phyloP scores from a whole-genome alignment of 2,888 invertebrate genomes.

The Caenorhabditis panamensis region DNA sequence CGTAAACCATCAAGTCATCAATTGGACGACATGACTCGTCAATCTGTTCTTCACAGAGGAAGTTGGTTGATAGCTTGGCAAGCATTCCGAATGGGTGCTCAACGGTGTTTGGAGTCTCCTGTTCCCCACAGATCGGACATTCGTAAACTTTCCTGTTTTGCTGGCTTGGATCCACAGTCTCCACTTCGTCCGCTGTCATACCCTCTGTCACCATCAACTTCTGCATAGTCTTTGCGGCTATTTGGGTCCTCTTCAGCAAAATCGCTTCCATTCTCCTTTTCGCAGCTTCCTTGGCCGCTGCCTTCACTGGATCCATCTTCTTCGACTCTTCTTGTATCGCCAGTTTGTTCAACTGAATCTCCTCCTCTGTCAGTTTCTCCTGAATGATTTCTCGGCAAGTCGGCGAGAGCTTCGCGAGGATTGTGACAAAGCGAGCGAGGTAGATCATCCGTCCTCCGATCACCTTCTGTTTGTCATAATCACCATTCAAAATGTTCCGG shows the following conservation, averaged over 20 bases:
- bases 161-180: slow-evolving; percentile 67
- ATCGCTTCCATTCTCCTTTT: slow-evolving; percentile 43
- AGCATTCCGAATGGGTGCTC: slow-evolving; percentile 72
- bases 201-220: slow-evolving; percentile 72
- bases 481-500: slow-evolving; percentile 40
- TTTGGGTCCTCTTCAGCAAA: slow-evolving; percentile 42
- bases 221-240: slow-evolving; percentile 68
- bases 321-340: slow-evolving; percentile 11
- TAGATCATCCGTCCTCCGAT: slow-evolving; percentile 61
- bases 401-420: slow-evolving; percentile 43
- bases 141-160: slow-evolving; percentile 66
- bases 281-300: slow-evolving; percentile 44
- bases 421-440: slow-evolving; percentile 56
- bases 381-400: slow-evolving; percentile 21
- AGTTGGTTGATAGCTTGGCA: slow-evolving; percentile 50
- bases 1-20: slow-evolving; percentile 16
- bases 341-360: slow-evolving; percentile 7
- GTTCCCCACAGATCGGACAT: slow-evolving; percentile 76
- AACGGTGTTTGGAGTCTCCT: slow-evolving; percentile 64
- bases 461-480: slow-evolving; percentile 42
- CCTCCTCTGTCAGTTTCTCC: slow-evolving; percentile 30
- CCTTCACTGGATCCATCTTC: slow-evolving; percentile 27
- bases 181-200: slow-evolving; percentile 70
- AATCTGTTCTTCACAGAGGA: slow-evolving; percentile 52
- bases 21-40: slow-evolving; percentile 7